Evolutionary conservation across 2,888 invertebrate genomes (phyloP), one percentile per base, ranked within the genome.

Genomic region (Lottia scabra): DNA sequence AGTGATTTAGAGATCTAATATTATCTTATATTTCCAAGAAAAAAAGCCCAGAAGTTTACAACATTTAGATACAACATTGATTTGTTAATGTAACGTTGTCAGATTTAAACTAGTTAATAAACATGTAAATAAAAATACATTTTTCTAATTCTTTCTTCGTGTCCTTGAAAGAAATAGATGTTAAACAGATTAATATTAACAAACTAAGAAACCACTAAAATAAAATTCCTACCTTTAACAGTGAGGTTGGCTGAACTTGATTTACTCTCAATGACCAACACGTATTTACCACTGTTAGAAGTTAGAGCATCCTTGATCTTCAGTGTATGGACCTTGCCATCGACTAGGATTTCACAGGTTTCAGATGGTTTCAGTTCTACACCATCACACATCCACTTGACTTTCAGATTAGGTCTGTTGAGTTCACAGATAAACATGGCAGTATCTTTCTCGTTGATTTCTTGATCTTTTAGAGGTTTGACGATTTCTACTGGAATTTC

Each of bases 341-440:
- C 96, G 85, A 95, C 94, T 67, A 95, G 93, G n/a, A 96, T 93
- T 85, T 80, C 95, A 92, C 88, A 95, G 87, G 95, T 78, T 64
- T 82, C 96, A 94, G 95, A 95, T 65, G 95, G 95, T 82, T 94
- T 95, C 0, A 97, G 91, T 90, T 96, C 95, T 83, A 94, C 93
- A 93, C 84, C 87, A 74, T 87, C 82, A 76, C 95, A 94, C 91
- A 93, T 95, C 97, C 97, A 97, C 87, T 94, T 95, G 0, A 96
- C 96, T 3, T 96, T 90, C 23, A 97, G 97, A 89, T 97, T 97
- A 46, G 97, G 97, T 91, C 98, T 97, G 27, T 96, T 96, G 15
- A 98, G 91, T 89, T 97, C 96, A 82, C 97, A 95, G 84, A 96
- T 95, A 88, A 98, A 96, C 44, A 93, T 93, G 2, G 95, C 96